Conservation (phyloP, 2,797 vertebrate species). For the Chaenodraco wilsoni region DNA sequence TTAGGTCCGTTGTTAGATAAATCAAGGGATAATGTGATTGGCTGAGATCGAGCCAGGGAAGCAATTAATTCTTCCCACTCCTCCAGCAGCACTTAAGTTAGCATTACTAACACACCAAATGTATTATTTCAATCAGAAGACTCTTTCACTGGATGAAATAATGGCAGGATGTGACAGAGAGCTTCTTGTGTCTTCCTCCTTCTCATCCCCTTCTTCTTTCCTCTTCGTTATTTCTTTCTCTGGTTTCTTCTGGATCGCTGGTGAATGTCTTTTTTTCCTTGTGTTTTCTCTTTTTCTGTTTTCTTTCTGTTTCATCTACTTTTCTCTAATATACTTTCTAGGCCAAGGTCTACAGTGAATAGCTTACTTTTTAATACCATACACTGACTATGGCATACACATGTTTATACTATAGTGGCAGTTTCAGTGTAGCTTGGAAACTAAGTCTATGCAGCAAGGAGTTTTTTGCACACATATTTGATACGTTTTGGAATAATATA, state of each 20-base stretch:
- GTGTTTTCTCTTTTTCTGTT: background rate
- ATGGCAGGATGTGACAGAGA: conserved; percentile 16
- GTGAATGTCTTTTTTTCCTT: background rate
- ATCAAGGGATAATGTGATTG: conserved; percentile 82
- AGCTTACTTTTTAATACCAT: conserved; percentile 3
- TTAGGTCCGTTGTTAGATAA: conserved; percentile 77
- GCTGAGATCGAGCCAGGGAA: conserved; percentile 75
- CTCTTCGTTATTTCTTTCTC: background rate
- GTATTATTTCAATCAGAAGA: conserved; percentile 79
- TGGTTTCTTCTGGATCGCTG: background rate
- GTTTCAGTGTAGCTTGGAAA: background rate
- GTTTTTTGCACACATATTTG: background rate
- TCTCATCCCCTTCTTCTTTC: background rate
- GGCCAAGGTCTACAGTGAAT: background rate
- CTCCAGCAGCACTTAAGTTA: conserved; percentile 78
- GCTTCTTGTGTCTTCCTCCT: conserved; percentile 10
- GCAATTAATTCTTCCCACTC: conserved; percentile 77
- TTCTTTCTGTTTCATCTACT: background rate
- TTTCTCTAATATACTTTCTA: background rate
- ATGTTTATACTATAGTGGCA: background rate
- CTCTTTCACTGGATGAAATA: conserved; percentile 56
- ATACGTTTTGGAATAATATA: background rate
- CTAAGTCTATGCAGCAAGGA: background rate
- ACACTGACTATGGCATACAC: background rate
- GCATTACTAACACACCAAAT: conserved; percentile 79